A percentile compares a stretch with the other conserved stretches of the same genome.
phyloP scores from a whole-genome alignment of 2,113 vertebrate genomes.

The human region GRCh38 chr7:15050501-15051000 shows the following conservation, averaged over 20 bases:
- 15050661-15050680: neutral
- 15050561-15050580: neutral
- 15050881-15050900: neutral
- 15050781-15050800: neutral
- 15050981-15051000: neutral
- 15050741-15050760: neutral
- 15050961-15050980: neutral
- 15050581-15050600: neutral
- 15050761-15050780: neutral
- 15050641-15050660: neutral
- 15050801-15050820: neutral
- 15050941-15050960: neutral
- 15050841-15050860: neutral
- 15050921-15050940: neutral
- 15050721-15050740: neutral
- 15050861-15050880: neutral
- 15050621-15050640: neutral
- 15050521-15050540: neutral
- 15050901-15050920: neutral
- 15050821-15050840: too few relatives aligned
- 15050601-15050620: fast-evolving
- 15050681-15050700: neutral
- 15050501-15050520: neutral
- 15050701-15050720: neutral
- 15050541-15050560: too few relatives aligned